Conservation (phyloP, 2,888 invertebrate genomes). For the Caenorhabditis angaria region DNA sequence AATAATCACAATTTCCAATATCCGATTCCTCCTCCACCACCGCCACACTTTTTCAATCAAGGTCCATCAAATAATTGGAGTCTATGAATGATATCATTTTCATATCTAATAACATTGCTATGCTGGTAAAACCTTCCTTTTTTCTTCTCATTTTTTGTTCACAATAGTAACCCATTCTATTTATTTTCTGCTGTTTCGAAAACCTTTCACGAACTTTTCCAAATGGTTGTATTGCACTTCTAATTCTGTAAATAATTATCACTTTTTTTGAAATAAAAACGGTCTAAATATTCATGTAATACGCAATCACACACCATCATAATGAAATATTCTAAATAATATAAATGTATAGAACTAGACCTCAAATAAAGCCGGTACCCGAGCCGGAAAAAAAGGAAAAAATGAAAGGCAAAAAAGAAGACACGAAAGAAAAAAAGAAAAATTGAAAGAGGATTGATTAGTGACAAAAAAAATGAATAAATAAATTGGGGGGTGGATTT, state of each 20-base stretch:
- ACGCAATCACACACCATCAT: not conserved
- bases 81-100: not conserved
- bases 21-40: too few relatives aligned
- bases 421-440: too few relatives aligned
- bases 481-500: not conserved
- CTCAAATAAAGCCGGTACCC: not conserved
- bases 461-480: too few relatives aligned
- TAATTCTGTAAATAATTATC: not conserved
- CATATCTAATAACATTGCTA: not conserved
- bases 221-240: not conserved
- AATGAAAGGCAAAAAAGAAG: not conserved
- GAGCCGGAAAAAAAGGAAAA: not conserved
- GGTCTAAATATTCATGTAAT: not conserved
- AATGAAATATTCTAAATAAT: constrained; percentile 1
- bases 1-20: too few relatives aligned
- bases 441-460: not conserved
- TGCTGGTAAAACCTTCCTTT: not conserved
- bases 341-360: not conserved
- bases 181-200: too few relatives aligned
- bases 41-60: too few relatives aligned
- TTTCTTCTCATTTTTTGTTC: too few relatives aligned
- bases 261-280: not conserved
- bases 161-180: too few relatives aligned
- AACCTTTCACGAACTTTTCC: not conserved
- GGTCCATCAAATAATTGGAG: too few relatives aligned